phyloP scores from a whole-genome alignment of 2,797 vertebrate genomes.

The Valencia hispanica region DNA sequence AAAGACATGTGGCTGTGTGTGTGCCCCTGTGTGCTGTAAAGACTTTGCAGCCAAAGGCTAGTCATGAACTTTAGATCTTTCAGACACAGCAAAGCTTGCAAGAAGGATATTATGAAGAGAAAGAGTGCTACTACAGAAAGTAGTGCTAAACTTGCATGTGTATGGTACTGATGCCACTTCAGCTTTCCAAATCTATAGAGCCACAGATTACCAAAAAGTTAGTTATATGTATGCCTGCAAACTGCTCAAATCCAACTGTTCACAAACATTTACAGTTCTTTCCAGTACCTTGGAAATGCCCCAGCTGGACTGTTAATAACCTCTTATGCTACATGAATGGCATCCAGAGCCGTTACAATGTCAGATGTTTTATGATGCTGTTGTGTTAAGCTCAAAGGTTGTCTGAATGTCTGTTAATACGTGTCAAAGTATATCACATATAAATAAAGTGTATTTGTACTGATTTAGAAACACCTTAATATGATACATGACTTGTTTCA shows the following conservation, averaged over 20 bases:
- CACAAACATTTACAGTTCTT: too few relatives aligned
- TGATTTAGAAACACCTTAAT: neutral
- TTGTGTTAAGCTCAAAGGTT: too few relatives aligned
- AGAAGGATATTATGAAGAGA: constrained; percentile 16
- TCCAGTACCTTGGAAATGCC: too few relatives aligned
- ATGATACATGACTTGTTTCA: neutral
- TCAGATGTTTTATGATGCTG: too few relatives aligned
- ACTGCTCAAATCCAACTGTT: too few relatives aligned
- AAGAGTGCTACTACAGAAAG: constrained; percentile 16
- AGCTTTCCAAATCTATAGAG: too few relatives aligned
- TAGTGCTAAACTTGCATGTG: neutral
- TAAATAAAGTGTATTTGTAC: neutral
- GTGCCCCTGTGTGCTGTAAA: constrained; percentile 8
- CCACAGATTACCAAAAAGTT: too few relatives aligned
- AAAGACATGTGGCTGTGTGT: constrained; percentile 19
- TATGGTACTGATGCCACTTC: neutral
- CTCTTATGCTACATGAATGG: too few relatives aligned
- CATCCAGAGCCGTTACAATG: too few relatives aligned
- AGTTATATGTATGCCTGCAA: too few relatives aligned
- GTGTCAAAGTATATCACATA: neutral
- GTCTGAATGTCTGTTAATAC: too few relatives aligned
- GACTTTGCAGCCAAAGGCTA: constrained; percentile 45
- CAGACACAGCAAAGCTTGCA: constrained; percentile 25
- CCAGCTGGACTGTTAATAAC: too few relatives aligned
- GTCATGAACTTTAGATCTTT: constrained; percentile 24